A percentile compares a stretch with the other conserved stretches of the same genome.
Evolutionary conservation across 1,140 invertebrate species (phyloP).

Genomic region (Lepidotrigona ventralis): DNA sequence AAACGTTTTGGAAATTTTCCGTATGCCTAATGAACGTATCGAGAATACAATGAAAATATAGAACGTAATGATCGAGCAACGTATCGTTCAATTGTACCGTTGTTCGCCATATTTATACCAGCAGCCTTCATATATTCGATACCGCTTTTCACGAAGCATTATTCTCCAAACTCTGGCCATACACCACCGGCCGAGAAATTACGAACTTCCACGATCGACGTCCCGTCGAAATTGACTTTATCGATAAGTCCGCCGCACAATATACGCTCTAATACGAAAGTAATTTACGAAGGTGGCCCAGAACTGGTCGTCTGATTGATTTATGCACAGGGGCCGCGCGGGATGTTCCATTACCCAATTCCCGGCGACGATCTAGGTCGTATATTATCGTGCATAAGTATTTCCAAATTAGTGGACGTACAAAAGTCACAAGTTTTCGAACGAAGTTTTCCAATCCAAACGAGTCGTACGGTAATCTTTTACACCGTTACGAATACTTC

Average conservation of each 20-base stretch:
- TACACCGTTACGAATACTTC: too few species aligned
- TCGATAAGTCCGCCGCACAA: constrained; percentile 22
- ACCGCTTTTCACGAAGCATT: background rate
- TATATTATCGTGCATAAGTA: background rate
- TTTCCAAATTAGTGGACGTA: background rate
- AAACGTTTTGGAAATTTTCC: too few species aligned
- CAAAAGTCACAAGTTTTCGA: background rate
- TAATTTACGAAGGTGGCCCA: constrained; percentile 36
- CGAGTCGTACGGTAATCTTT: too few species aligned
- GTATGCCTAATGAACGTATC: background rate
- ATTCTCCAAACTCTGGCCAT: background rate
- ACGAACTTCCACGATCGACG: constrained; percentile 3
- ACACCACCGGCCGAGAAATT: background rate
- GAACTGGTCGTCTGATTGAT: constrained; percentile 30
- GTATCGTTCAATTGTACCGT: too few species aligned
- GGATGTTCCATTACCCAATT: constrained; percentile 27
- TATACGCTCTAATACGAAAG: constrained; percentile 35
- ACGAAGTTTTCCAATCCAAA: background rate
- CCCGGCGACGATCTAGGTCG: background rate
- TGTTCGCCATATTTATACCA: too few species aligned
- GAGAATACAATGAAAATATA: background rate
- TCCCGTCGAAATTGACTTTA: constrained; percentile 32
- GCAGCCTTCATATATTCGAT: background rate
- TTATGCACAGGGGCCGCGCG: constrained; percentile 13
- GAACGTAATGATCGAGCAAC: background rate